phyloP scores from a whole-genome alignment of 1,140 invertebrate genomes.

The Megalopta genalis region DNA sequence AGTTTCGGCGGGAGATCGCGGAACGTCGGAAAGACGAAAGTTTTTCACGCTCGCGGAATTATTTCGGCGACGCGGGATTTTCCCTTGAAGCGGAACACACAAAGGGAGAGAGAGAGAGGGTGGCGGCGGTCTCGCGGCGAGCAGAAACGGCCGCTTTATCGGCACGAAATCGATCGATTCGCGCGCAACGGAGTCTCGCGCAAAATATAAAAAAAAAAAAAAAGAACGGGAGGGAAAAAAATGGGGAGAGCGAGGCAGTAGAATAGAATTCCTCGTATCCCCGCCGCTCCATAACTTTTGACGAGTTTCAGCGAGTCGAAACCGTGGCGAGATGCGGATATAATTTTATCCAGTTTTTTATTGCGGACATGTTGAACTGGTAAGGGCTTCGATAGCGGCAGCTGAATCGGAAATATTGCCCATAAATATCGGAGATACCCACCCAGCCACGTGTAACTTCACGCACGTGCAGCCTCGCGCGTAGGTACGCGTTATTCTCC shows the following conservation, averaged over 20 bases:
- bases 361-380: constrained; percentile 80
- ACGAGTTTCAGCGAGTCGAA: constrained; percentile 74
- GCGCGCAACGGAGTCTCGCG: constrained; percentile 49
- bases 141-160: constrained; percentile 58
- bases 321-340: constrained; percentile 76
- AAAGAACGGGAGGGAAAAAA: constrained; percentile 10
- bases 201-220: constrained; percentile 63
- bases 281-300: constrained; percentile 74
- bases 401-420: constrained; percentile 80
- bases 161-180: constrained; percentile 62
- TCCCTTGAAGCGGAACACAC: background rate
- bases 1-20: too few relatives aligned
- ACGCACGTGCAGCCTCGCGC: constrained; percentile 56
- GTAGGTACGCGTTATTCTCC: constrained; percentile 22
- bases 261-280: constrained; percentile 66
- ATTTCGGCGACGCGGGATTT: constrained; percentile 20
- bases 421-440: constrained; percentile 80
- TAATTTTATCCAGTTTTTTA: constrained; percentile 80
- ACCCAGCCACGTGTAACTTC: constrained; percentile 61
- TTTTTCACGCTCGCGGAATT: constrained; percentile 9
- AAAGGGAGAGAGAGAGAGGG: constrained; percentile 29
- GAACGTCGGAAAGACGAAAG: too few relatives aligned
- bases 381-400: constrained; percentile 78
- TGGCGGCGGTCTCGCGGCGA: constrained; percentile 37
- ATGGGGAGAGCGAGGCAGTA: constrained; percentile 26